phyloP scores from a whole-genome alignment of 2,797 vertebrate genomes.

The Poeciliopsis infans region DNA sequence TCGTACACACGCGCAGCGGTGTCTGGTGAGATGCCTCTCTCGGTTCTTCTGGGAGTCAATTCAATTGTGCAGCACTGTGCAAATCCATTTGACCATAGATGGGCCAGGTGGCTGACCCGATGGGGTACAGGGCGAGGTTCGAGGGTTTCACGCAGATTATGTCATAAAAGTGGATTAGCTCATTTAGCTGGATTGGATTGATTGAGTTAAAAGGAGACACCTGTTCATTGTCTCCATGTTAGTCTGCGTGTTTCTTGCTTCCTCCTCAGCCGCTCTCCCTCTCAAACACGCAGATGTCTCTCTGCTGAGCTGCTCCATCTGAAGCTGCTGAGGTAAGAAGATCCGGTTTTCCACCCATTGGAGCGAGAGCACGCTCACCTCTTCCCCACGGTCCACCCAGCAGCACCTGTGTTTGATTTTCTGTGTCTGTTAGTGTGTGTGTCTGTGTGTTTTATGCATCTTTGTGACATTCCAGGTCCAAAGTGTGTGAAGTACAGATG shows the following conservation, averaged over 20 bases:
- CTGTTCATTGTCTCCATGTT: constrained; percentile 57
- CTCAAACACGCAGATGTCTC: constrained; percentile 66
- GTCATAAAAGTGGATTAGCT: constrained; percentile 58
- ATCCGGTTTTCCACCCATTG: constrained; percentile 84
- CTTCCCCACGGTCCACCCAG: constrained; percentile 75
- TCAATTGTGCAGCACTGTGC: constrained; percentile 15
- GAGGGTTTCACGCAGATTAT: constrained; percentile 26
- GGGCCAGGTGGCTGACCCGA: neutral
- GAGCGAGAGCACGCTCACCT: constrained; percentile 78
- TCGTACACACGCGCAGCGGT: constrained; percentile 57
- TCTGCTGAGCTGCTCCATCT: constrained; percentile 71
- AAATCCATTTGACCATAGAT: constrained; percentile 47
- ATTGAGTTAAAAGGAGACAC: constrained; percentile 66
- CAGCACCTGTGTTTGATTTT: constrained; percentile 67
- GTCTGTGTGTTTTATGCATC: constrained; percentile 43
- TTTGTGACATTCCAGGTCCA: constrained; percentile 61
- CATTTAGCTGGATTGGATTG: constrained; percentile 56
- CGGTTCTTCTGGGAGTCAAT: constrained; percentile 38
- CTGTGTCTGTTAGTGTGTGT: constrained; percentile 36
- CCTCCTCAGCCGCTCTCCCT: constrained; percentile 33
- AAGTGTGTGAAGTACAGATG: constrained; percentile 62
- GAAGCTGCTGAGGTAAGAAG: constrained; percentile 86
- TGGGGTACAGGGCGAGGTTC: neutral
- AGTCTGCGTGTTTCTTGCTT: constrained; percentile 34
- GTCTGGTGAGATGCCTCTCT: constrained; percentile 38